Percentiles rank a stretch among this genome's conserved stretches.
Conservation (phyloP, 2,888 invertebrate species). For the Emmelina monodactyla region DNA sequence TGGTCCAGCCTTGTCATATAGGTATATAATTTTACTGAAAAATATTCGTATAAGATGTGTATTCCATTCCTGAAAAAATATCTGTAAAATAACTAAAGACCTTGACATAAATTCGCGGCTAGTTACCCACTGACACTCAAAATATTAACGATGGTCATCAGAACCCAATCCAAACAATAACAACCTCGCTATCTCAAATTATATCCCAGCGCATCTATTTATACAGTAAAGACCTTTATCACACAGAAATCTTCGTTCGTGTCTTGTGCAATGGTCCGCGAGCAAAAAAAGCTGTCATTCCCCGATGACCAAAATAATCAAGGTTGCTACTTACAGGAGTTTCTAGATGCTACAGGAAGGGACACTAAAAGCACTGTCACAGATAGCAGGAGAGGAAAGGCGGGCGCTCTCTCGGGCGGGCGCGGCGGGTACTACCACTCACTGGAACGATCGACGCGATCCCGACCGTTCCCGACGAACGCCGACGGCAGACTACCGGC, state of each 20-base stretch:
- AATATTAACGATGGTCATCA: conserved; percentile 31
- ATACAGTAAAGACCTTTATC: conserved; percentile 11
- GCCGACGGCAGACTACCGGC: neutral
- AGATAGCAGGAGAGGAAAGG: neutral
- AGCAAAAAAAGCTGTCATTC: neutral
- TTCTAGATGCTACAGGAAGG: neutral
- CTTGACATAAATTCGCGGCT: conserved; percentile 17
- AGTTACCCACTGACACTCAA: conserved; percentile 26
- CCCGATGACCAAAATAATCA: neutral
- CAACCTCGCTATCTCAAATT: conserved; percentile 7
- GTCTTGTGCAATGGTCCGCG: neutral
- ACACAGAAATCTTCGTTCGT: neutral
- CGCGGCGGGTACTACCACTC: neutral
- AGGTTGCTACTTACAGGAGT: neutral
- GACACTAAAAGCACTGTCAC: neutral
- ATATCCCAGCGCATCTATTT: conserved; percentile 22
- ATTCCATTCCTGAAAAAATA: too few species aligned
- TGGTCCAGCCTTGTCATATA: too few species aligned
- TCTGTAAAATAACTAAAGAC: neutral
- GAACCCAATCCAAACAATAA: conserved; percentile 29
- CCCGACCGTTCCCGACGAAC: neutral
- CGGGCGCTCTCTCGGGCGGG: neutral
- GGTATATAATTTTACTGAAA: too few species aligned
- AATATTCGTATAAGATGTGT: too few species aligned
- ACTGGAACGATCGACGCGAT: neutral